Conservation (phyloP, 2,888 invertebrate species). For the Alloscopus bannaensis region DNA sequence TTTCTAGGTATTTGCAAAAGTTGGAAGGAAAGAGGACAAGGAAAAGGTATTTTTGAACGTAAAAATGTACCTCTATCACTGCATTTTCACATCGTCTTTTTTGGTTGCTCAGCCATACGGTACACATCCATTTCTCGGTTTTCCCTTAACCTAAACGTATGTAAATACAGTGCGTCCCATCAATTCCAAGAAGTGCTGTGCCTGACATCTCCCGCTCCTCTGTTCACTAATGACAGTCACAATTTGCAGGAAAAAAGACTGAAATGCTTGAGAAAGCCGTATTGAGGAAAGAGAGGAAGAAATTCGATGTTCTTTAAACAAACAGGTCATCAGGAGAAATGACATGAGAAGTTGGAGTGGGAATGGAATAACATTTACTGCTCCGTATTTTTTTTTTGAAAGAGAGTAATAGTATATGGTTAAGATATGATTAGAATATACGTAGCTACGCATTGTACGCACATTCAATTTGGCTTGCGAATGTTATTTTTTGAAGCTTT, state of each 20-base stretch:
- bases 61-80: too few relatives aligned
- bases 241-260: constrained; percentile 60
- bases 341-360: constrained; percentile 41
- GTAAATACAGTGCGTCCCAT: constrained; percentile 45
- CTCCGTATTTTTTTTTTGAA: too few relatives aligned
- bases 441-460: too few relatives aligned
- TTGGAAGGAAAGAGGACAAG: too few relatives aligned
- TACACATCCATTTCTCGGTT: constrained; percentile 40
- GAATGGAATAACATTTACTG: constrained; percentile 40
- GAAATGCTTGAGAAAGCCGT: constrained; percentile 50
- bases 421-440: too few relatives aligned
- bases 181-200: constrained; percentile 59
- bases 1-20: too few relatives aligned
- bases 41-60: too few relatives aligned
- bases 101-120: background rate
- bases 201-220: constrained; percentile 60
- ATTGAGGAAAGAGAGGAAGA: constrained; percentile 38
- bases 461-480: too few relatives aligned
- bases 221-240: constrained; percentile 64
- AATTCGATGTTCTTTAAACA: constrained; percentile 61
- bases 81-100: too few relatives aligned
- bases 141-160: constrained; percentile 35
- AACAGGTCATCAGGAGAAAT: constrained; percentile 62
- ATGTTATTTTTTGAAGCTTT: too few relatives aligned
- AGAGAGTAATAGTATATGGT: too few relatives aligned